Conservation (phyloP, 2,113 vertebrate genomes). For the Chaenogobius annularis region DNA sequence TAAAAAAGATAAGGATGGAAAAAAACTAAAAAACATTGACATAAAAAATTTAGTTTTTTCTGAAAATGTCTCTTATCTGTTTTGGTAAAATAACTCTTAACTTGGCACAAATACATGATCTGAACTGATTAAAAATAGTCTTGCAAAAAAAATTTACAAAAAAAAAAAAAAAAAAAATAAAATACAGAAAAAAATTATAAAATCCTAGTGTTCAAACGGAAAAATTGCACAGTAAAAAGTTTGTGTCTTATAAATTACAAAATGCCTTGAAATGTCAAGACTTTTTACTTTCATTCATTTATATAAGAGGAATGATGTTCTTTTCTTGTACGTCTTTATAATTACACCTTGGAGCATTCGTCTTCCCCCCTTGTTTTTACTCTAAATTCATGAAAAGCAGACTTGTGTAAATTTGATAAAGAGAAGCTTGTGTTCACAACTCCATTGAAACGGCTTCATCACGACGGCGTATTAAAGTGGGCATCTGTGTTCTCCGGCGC, state of each 20-base stretch:
- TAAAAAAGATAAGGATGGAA: neutral
- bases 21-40: neutral
- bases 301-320: constrained; percentile 93
- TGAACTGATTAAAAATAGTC: no score
- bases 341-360: constrained; percentile 99
- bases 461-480: constrained; percentile 96
- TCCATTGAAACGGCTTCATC: constrained; percentile 93
- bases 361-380: constrained; percentile 75
- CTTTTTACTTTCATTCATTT: constrained; percentile 98
- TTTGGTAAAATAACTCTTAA: no score
- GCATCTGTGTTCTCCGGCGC: constrained; percentile 95
- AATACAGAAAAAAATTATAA: neutral
- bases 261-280: constrained; percentile 87
- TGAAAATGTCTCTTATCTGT: no score
- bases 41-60: no score
- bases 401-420: constrained; percentile 99
- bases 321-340: constrained; percentile 99
- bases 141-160: no score
- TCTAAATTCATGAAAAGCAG: constrained; percentile 99
- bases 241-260: constrained; percentile 51
- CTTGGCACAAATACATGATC: no score
- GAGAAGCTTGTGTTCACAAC: constrained; percentile 97
- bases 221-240: neutral
- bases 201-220: neutral
- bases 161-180: neutral